These are phyloP conservation scores for Margaritifera margaritifera DNA, from an alignment of 2,888 invertebrate genomes.

Conservation along the genomic window DNA sequence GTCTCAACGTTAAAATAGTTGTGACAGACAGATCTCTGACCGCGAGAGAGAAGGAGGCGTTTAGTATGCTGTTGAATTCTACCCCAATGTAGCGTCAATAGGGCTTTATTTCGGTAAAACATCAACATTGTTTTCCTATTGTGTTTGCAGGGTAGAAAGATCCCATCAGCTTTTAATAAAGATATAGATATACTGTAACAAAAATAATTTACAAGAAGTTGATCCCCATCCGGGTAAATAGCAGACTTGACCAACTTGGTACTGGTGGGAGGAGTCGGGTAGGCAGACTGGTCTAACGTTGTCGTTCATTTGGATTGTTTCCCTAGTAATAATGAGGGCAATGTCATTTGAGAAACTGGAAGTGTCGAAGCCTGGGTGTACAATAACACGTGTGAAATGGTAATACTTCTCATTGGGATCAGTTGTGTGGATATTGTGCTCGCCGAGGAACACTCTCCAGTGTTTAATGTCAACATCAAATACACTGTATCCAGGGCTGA, in stretches of 20 bases:
- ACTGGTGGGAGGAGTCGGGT: conserved; percentile 5
- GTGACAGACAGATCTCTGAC: no score
- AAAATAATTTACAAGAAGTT: no score
- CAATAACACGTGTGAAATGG: background rate
- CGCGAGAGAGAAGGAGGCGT: no score
- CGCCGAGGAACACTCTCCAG: conserved; percentile 5
- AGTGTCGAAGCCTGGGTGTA: conserved; percentile 3
- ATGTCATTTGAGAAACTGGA: conserved; percentile 4
- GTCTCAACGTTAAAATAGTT: no score
- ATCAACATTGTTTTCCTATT: no score
- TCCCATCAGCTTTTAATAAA: no score
- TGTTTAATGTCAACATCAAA: conserved; percentile 1
- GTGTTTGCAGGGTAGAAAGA: no score
- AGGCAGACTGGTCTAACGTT: conserved; percentile 14
- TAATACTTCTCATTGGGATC: conserved; percentile 3
- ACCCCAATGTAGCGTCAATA: no score
- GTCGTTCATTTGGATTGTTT: background rate
- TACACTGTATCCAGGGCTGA: background rate
- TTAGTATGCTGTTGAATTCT: no score
- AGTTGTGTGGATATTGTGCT: conserved; percentile 1
- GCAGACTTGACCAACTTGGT: background rate
- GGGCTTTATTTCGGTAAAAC: no score
- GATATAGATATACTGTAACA: no score
- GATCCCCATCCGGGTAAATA: no score
- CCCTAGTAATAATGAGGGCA: background rate